Base-by-base conservation (phyloP, 2,113 vertebrate species). In the Halichoeres trimaculatus region DNA sequence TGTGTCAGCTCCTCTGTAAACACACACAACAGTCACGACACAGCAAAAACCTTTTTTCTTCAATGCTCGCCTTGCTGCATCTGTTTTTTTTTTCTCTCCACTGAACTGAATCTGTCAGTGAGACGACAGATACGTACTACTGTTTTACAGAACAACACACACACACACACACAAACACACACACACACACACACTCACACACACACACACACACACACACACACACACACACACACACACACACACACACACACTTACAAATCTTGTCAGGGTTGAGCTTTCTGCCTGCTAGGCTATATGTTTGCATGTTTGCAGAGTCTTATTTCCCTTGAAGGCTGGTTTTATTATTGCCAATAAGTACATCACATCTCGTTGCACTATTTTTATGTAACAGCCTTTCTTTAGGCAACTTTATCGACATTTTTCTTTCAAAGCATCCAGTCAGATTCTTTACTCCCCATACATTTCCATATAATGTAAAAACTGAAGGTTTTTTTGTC, bases 1-100 rank as follows among this genome's bases (percentile, higher is more conserved):
- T 56, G 62, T 70, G 80, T 90, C 80, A 74, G 80, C 70, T 85
- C 58, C 77, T 57, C 84, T 91, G 90, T 36, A 55, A 70, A 89
- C 67, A 90, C 47, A 14, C 64, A 85, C 62, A 55, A 35, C 50
- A 7, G 38, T 62, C 62, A 58, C 40, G 77, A 64, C 59, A 20
- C 45, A 43, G 55, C 24, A 61, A 56, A 66, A 59, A 1, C 53
- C 16, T 41, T 5, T 52, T 65, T 51, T 74, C 40, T 14, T 60
- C 16, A 35, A 54, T 60, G 59, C 60, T 70, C 20, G 30, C 43
- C 47, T 74, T 35, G 43, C 48, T 66, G 13, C 64, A 64, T 55
- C 26, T 59, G 51, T 36, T 55, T 73, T 59, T 36, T 55, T 73
- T 59, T 75, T 54, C 16, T 68, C 65, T 68, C 43, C 62, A 54